Evolutionary conservation across 1,140 invertebrate genomes (phyloP).

Genomic region (Formica exsecta): DNA sequence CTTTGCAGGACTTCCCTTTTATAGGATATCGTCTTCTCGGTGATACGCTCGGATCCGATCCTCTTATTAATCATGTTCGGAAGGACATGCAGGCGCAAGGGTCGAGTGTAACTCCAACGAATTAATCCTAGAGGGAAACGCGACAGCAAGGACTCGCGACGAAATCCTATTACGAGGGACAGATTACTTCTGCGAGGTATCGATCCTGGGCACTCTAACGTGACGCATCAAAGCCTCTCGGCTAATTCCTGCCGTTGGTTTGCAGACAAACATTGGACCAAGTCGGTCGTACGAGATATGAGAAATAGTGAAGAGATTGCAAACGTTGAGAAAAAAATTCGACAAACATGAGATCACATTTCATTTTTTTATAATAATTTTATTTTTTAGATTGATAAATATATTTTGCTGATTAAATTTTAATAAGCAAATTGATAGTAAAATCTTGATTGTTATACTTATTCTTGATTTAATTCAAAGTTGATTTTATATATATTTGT

Average conservation of each 20-base stretch:
- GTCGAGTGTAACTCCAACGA: slow-evolving; percentile 57
- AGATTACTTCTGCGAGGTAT: slow-evolving; percentile 61
- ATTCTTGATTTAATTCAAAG: background rate
- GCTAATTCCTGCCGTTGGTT: slow-evolving; percentile 17
- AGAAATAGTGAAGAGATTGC: background rate
- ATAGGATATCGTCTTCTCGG: slow-evolving; percentile 34
- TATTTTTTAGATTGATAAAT: background rate
- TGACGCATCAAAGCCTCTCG: slow-evolving; percentile 26
- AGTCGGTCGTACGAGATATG: background rate
- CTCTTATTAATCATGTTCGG: slow-evolving; percentile 64
- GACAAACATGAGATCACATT: background rate
- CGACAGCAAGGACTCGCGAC: slow-evolving; percentile 46
- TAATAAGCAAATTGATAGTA: background rate
- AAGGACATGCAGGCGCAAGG: slow-evolving; percentile 8
- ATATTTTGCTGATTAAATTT: background rate
- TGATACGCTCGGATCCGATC: background rate
- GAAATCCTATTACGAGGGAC: slow-evolving; percentile 72
- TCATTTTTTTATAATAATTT: background rate
- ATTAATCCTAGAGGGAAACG: slow-evolving; percentile 58
- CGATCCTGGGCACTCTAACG: slow-evolving; percentile 38
- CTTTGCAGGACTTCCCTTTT: slow-evolving; percentile 7
- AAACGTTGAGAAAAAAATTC: background rate
- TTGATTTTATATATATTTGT: background rate
- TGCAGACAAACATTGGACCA: slow-evolving; percentile 30
- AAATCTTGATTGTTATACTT: background rate